A percentile compares a stretch with the other conserved stretches of the same genome.
phyloP scores from a whole-genome alignment of 2,888 invertebrate species.

The Drosophila mimica region DNA sequence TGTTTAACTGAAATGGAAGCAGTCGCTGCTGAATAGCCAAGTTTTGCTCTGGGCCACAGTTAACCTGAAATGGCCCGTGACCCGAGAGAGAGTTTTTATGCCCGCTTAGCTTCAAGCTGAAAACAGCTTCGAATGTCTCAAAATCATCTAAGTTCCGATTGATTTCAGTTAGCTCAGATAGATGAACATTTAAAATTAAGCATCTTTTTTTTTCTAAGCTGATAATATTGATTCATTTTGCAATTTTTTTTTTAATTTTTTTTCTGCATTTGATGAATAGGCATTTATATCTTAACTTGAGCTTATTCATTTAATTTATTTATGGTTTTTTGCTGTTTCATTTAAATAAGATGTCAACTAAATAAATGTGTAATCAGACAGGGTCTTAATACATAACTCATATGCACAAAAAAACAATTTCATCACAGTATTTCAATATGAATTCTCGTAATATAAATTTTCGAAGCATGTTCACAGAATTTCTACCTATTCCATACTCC shows the following conservation, averaged over 20 bases:
- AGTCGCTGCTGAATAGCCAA: conserved; percentile 39
- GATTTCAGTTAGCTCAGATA: neutral
- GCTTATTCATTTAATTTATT: neutral
- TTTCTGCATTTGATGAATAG: neutral
- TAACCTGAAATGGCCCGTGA: conserved; percentile 56
- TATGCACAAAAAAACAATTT: neutral
- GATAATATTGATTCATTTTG: neutral
- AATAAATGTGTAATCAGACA: neutral
- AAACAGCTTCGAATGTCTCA: neutral
- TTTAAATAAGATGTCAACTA: conserved; percentile 1
- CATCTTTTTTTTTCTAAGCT: neutral
- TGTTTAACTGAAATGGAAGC: conserved; percentile 30
- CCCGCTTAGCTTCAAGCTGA: conserved; percentile 34
- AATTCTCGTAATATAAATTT: conserved; percentile 8
- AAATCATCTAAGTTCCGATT: neutral
- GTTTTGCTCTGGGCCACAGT: conserved; percentile 42
- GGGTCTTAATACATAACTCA: conserved; percentile 7
- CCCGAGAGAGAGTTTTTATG: conserved; percentile 45
- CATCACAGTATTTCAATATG: conserved; percentile 1
- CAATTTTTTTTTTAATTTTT: neutral
- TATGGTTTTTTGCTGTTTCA: neutral
- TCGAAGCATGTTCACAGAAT: conserved; percentile 6
- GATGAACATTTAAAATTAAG: neutral
- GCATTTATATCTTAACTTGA: no score
- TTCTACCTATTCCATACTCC: conserved; percentile 20